phyloP scores from a whole-genome alignment of 1,140 invertebrate species.

The Aphelenchoides fujianensis region DNA sequence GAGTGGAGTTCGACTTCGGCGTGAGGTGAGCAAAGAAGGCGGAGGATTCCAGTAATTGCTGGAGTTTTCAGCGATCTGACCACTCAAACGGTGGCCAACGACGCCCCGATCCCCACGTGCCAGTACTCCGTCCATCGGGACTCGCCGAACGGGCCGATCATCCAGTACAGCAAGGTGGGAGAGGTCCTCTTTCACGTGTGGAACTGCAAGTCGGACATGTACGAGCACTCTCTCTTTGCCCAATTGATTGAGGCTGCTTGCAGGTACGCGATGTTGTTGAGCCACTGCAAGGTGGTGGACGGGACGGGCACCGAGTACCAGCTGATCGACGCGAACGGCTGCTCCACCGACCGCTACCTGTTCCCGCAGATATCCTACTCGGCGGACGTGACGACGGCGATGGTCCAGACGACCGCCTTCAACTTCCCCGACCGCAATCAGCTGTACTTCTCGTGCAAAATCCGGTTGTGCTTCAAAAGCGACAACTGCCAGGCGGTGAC shows the following conservation, averaged over 20 bases:
- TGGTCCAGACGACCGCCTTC: constrained; percentile 55
- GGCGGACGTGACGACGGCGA: constrained; percentile 45
- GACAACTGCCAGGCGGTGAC: constrained; percentile 42
- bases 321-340: constrained; percentile 58
- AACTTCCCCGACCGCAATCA: constrained; percentile 57
- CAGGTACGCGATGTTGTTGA: constrained; percentile 54
- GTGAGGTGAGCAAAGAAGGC: constrained; percentile 44
- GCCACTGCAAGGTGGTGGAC: constrained; percentile 54
- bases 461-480: constrained; percentile 46
- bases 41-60: constrained; percentile 22
- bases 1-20: constrained; percentile 47
- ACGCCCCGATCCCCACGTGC: constrained; percentile 46
- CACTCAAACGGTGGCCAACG: constrained; percentile 31
- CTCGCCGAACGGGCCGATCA: constrained; percentile 58
- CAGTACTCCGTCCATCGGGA: constrained; percentile 58
- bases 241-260: background rate
- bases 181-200: constrained; percentile 57
- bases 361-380: constrained; percentile 56
- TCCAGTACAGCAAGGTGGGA: constrained; percentile 54
- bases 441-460: constrained; percentile 56
- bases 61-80: constrained; percentile 50
- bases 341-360: constrained; percentile 49
- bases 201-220: constrained; percentile 45
- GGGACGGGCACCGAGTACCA: constrained; percentile 47
- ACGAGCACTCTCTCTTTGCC: background rate